Percentiles rank a stretch among this genome's conserved stretches.
Conservation (phyloP, 1,140 invertebrate genomes). For the Trichonephila clavipes region DNA sequence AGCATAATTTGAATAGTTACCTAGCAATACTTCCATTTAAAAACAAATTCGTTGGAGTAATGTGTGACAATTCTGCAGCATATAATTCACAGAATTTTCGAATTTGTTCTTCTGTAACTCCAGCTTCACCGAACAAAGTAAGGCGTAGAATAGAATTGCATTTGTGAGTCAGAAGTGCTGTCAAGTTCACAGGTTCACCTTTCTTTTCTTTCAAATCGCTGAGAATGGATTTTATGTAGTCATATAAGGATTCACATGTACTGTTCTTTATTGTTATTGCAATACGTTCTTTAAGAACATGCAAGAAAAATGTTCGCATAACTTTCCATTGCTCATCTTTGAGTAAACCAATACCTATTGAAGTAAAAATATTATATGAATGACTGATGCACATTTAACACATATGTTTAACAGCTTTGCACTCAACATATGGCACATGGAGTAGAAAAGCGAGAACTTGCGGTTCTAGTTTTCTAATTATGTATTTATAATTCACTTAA, state of each 20-base stretch:
- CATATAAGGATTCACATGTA: slow-evolving; percentile 12
- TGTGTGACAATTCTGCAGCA: not conserved
- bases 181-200: not conserved
- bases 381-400: no score
- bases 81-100: not conserved
- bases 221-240: not conserved
- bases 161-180: not conserved
- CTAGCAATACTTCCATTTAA: not conserved
- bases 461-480: no score
- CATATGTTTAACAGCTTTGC: no score
- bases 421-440: no score
- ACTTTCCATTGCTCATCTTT: slow-evolving; percentile 42
- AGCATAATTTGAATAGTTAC: not conserved
- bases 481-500: no score
- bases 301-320: slow-evolving; percentile 39
- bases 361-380: not conserved
- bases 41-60: not conserved
- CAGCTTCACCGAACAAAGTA: not conserved
- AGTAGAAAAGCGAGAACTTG: no score
- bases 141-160: not conserved
- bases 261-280: not conserved
- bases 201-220: not conserved
- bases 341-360: not conserved
- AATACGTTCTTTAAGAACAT: not conserved
- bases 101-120: slow-evolving; percentile 10